Evolutionary conservation across 1,140 invertebrate species (phyloP).

Genomic region (Hyposmocoma kahamanoa): DNA sequence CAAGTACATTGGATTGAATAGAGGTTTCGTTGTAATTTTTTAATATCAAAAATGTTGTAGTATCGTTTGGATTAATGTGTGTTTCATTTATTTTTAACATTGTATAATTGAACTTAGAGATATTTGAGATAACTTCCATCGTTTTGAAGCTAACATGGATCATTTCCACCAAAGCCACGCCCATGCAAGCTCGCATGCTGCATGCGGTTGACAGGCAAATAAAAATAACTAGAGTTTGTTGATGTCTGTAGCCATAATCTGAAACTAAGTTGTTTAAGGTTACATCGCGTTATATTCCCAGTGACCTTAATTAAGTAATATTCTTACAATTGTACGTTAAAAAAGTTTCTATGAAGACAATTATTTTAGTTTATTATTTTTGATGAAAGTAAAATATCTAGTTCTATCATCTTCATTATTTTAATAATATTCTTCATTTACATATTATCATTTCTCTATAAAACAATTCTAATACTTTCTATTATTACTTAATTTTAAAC

Average conservation of each 20-base stretch:
- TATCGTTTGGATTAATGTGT: not conserved
- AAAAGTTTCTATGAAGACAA: too few relatives aligned
- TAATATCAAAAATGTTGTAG: not conserved
- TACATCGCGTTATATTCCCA: too few relatives aligned
- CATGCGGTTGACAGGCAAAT: slow-evolving; percentile 79
- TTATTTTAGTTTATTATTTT: not conserved
- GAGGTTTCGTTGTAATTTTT: not conserved
- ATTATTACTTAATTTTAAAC: slow-evolving; percentile 20
- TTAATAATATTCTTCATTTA: not conserved
- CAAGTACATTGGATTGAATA: slow-evolving; percentile 10
- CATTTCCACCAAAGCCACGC: slow-evolving; percentile 84
- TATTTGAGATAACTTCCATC: slow-evolving; percentile 10
- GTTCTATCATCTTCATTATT: not conserved
- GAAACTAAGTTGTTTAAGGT: too few relatives aligned
- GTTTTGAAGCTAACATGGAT: too few relatives aligned
- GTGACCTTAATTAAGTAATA: too few relatives aligned
- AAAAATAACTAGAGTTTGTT: slow-evolving; percentile 79
- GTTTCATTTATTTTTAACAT: too few relatives aligned
- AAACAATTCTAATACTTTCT: not conserved
- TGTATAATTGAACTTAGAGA: not conserved
- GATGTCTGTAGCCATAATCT: slow-evolving; percentile 72
- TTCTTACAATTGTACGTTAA: too few relatives aligned
- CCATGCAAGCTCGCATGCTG: slow-evolving; percentile 79
- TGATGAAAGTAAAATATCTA: not conserved
- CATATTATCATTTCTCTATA: not conserved